A percentile compares a stretch with the other conserved stretches of the same genome.
phyloP scores from a whole-genome alignment of 2,113 vertebrate genomes.

The Oreochromis spilurus region DNA sequence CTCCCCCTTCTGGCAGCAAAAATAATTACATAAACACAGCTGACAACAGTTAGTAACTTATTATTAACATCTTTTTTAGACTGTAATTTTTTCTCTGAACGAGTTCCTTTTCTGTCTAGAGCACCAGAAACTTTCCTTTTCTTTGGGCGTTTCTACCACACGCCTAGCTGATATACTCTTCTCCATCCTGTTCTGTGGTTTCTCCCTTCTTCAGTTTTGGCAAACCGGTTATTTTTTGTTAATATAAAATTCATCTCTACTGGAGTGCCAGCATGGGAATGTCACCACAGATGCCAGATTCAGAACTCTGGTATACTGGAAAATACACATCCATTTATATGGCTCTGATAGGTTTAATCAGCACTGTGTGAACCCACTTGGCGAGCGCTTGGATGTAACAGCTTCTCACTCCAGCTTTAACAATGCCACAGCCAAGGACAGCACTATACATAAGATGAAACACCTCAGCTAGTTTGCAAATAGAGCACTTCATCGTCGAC shows the following conservation, averaged over 20 bases:
- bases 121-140: background rate
- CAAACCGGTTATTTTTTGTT: background rate
- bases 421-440: background rate
- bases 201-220: background rate
- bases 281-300: background rate
- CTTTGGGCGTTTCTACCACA: background rate
- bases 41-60: background rate
- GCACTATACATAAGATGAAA: background rate
- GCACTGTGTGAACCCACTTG: background rate
- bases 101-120: background rate
- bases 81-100: background rate
- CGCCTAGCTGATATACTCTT: background rate
- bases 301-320: background rate
- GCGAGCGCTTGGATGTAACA: background rate
- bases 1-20: background rate
- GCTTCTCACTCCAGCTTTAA: background rate
- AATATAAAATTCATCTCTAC: background rate
- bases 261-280: background rate
- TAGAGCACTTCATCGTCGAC: background rate
- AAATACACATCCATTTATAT: background rate
- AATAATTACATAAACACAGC: background rate
- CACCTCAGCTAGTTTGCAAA: background rate
- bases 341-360: background rate
- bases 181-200: background rate
- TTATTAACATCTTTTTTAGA: background rate